Percentiles rank a stretch among this genome's conserved stretches.
Conservation (phyloP, 2,888 invertebrate species). For the Oithona nana region DNA sequence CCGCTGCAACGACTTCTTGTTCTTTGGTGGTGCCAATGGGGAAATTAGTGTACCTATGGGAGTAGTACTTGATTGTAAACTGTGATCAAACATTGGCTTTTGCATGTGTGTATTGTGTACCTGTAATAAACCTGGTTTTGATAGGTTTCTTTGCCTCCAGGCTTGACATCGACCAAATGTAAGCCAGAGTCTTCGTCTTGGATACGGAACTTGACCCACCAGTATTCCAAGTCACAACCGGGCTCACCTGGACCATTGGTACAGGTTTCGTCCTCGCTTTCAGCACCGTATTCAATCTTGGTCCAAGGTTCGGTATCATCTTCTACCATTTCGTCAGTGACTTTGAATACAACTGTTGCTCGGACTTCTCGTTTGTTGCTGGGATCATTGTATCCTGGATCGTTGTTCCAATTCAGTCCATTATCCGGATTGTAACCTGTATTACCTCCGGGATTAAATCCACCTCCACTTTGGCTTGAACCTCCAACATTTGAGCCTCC, state of each 20-base stretch:
- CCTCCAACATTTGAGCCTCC: neutral
- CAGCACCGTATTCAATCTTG: neutral
- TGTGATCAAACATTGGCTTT: too few species aligned
- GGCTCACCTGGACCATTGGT: neutral
- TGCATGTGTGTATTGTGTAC: neutral
- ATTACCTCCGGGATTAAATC: neutral
- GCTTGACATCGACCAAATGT: neutral
- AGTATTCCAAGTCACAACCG: neutral
- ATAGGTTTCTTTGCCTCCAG: neutral
- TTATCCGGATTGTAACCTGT: neutral
- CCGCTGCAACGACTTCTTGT: neutral
- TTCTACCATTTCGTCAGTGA: neutral
- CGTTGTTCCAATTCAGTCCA: neutral
- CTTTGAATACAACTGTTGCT: neutral
- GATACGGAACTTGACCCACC: neutral
- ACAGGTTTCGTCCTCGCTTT: neutral
- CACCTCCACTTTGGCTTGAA: neutral
- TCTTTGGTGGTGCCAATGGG: neutral
- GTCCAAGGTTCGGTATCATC: neutral
- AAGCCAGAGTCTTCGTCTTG: conserved; percentile 3
- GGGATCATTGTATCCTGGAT: neutral
- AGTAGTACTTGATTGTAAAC: neutral
- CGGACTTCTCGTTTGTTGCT: neutral
- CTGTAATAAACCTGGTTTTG: neutral
- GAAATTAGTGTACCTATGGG: neutral